Conservation (phyloP, 2,888 invertebrate genomes). For the Drosophila prostipennis region DNA sequence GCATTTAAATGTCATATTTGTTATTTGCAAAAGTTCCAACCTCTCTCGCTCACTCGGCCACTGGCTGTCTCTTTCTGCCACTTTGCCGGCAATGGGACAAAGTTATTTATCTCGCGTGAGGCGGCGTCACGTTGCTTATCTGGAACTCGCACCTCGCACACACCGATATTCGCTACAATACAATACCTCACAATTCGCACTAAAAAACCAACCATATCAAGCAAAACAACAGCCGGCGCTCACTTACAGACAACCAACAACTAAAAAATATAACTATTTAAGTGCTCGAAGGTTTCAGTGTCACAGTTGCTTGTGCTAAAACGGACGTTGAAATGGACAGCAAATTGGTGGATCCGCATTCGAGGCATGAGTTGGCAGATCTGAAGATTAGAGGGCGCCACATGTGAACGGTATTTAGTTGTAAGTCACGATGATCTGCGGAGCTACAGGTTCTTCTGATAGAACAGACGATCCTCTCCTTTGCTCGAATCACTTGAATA, state of each 20-base stretch:
- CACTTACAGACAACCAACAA: slow-evolving; percentile 16
- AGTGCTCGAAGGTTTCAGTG: slow-evolving; percentile 19
- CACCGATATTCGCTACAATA: slow-evolving; percentile 8
- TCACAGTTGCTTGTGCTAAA: slow-evolving; percentile 8
- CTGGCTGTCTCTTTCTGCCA: slow-evolving; percentile 1
- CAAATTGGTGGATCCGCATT: slow-evolving; percentile 18
- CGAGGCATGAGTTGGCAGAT: slow-evolving; percentile 30
- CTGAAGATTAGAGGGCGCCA: slow-evolving; percentile 27
- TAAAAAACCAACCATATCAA: slow-evolving; percentile 26
- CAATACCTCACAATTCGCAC: slow-evolving; percentile 1
- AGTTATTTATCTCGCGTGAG: slow-evolving; percentile 72
- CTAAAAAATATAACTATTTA: slow-evolving; percentile 31
- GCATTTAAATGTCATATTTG: slow-evolving; percentile 49
- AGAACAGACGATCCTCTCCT: neutral
- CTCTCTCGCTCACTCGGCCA: neutral
- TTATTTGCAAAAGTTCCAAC: slow-evolving; percentile 26
- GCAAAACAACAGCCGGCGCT: slow-evolving; percentile 27
- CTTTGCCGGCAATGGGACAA: neutral
- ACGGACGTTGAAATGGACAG: slow-evolving; percentile 5
- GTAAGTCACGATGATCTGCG: slow-evolving; percentile 30
- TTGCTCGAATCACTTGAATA: neutral
- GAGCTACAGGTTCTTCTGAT: slow-evolving; percentile 10
- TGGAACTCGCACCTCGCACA: slow-evolving; percentile 46
- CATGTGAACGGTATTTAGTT: slow-evolving; percentile 31
- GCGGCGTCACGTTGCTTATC: slow-evolving; percentile 77